Evolutionary conservation across 2,113 vertebrate species (phyloP), one percentile per base, ranked within the genome.

Genomic region (Toxotes chatareus): DNA sequence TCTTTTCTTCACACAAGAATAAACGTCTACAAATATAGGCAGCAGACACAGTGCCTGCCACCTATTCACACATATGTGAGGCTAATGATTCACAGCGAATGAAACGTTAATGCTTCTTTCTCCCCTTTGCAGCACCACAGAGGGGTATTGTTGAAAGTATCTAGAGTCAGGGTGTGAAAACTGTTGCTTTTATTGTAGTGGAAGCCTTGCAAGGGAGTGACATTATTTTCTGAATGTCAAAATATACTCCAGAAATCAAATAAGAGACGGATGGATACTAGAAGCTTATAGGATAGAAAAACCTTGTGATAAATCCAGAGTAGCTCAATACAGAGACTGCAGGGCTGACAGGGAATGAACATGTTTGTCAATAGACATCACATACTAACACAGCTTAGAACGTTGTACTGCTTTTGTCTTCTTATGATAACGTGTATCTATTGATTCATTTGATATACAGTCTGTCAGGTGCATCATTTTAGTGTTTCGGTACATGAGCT

Each of bases 171-270:
- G 51, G 3, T 23, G 55, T 7, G 64, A 63, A 80, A 76, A 66
- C 27, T 17, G 68, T n/a, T 74, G 27, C 68, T 49, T 79, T 77
- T 42, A 49, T 71, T 40, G 27, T 46, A 69, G 66, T 7, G 23
- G 13, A 70, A 47, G 68, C 1, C 31, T 5, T 62, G 60, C 53
- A 55, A 36, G 19, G 57, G 72, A 80, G 31, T 34, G 38, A 56
- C 5, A 66, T 59, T 53, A 47, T 66, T 78, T 80, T 38, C 12
- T 51, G 73, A 69, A 83, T 79, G 70, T 79, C 74, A 76, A 36
- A 27, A 68, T 38, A 66, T 63, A 11, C 32, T 5, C 5, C 46
- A 40, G 61, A 46, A 79, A 73, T 73, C 46, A 60, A 60, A 67
- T 42, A 59, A 32, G 40, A 66, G 19, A 73, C 65, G 59, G 82